phyloP scores from a whole-genome alignment of 2,888 invertebrate genomes.

The Drosophila lutescens region DNA sequence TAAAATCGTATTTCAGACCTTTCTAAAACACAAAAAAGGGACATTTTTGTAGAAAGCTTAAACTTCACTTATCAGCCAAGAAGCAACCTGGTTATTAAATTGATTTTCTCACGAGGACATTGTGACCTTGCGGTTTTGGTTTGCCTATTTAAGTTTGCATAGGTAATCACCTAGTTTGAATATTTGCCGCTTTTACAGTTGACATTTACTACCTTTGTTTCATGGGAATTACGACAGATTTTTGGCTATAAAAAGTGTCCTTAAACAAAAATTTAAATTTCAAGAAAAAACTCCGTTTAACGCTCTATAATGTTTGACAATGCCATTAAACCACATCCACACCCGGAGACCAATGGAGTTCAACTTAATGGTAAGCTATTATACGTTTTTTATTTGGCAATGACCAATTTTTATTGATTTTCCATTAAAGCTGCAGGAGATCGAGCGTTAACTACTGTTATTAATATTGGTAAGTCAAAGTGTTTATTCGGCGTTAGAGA shows the following conservation, averaged over 20 bases:
- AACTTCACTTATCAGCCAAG: not conserved
- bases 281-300: not conserved
- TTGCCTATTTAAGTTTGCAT: constrained; percentile 11
- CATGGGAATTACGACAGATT: constrained; percentile 23
- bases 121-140: constrained; percentile 11
- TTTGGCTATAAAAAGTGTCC: constrained; percentile 1
- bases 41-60: no score
- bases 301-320: constrained; percentile 25
- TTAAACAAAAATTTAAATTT: not conserved
- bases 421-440: constrained; percentile 35
- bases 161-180: not conserved
- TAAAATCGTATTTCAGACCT: no score
- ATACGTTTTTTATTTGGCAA: no score
- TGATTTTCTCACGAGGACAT: constrained; percentile 34
- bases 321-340: constrained; percentile 14
- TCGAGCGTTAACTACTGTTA: constrained; percentile 54
- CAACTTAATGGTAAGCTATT: constrained; percentile 37
- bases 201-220: constrained; percentile 9
- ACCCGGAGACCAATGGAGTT: constrained; percentile 13
- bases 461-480: constrained; percentile 63
- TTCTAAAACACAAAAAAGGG: no score
- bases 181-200: constrained; percentile 4
- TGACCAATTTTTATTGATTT: constrained; percentile 7
- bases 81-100: constrained; percentile 13
- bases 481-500: no score